Conservation (phyloP, 2,113 vertebrate species). For the Equus przewalskii region DNA sequence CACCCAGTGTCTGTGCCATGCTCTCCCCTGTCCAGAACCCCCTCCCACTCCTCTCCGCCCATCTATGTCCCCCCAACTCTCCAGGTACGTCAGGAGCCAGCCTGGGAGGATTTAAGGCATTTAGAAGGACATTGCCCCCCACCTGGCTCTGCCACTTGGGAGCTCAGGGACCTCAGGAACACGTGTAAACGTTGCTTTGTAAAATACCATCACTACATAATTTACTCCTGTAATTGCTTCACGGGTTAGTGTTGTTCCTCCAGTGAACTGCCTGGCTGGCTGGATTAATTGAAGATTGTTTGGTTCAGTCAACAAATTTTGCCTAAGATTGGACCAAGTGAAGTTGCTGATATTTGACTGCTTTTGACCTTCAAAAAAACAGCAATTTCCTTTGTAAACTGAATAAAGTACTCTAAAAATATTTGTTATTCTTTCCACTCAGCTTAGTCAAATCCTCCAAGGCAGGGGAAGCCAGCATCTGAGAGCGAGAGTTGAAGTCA, state of each 20-base stretch:
- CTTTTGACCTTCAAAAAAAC: not conserved
- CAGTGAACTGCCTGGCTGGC: not conserved
- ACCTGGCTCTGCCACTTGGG: not conserved
- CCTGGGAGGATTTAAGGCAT: not conserved
- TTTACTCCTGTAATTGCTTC: not conserved
- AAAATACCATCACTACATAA: not conserved
- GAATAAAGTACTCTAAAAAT: constrained; percentile 54
- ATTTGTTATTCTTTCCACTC: constrained; percentile 46
- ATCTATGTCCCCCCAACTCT: not conserved
- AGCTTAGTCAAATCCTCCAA: constrained; percentile 20
- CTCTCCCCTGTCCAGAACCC: not conserved
- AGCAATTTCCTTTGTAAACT: constrained; percentile 4
- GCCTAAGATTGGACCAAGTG: not conserved
- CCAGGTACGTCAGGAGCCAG: not conserved
- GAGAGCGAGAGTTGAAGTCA: not conserved
- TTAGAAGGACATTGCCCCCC: not conserved
- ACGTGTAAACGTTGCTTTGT: not conserved
- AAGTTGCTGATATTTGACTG: not conserved
- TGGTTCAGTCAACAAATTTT: not conserved
- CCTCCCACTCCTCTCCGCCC: not conserved
- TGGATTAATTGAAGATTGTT: constrained; percentile 4
- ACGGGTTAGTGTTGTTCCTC: not conserved
- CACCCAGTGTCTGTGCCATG: rapidly evolving
- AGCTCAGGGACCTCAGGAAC: not conserved
- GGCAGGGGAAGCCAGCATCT: constrained; percentile 8